Base-by-base conservation (phyloP, 2,797 vertebrate species). In the Peromyscus eremicus region DNA sequence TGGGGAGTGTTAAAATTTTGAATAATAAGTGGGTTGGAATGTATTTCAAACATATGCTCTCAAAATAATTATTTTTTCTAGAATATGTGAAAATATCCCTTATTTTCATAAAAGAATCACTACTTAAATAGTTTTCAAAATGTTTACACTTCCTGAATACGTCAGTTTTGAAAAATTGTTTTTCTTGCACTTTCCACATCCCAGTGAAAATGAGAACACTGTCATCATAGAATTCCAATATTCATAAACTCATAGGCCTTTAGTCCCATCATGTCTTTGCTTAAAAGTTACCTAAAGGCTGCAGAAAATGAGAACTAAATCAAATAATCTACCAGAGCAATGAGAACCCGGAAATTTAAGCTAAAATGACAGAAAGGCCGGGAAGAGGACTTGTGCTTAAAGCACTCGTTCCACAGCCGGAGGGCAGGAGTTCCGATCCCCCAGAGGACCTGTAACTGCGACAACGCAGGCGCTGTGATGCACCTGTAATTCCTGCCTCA, bases 101-200 rank as follows among this genome's bases (percentile, higher is more conserved):
- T 8, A 34, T 94, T 85, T 87, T 94, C 93, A 49, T 27, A 71
- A 81, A 19, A 76, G 37, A 84, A 57, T 76, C 8, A 32, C 34
- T 86, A 81, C n/a, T 76, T 90, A 76, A 89, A 64, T 68, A 68
- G 52, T 89, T 49, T 21, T 14, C 43, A n/a, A 96, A 93, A 29
- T 92, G 73, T 77, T 93, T 34, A 81, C 29, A 79, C 32, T 49
- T 84, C 25, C 27, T 90, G 57, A 40, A 52, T 93, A 8, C 60
- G 57, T 87, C 81, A 55, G 25, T 76, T 92, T 95, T 34, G 2
- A 55, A 68, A 76, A 80, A 14, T 10, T 89, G 2, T 27, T 57
- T 94, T 87, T 81, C 43, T 97, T 81, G 37, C 40, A 94, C 46
- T 82, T 83, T 60, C 46, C 87, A 62, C 34, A 77, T 80, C 55